Evolutionary conservation across 2,888 invertebrate species (phyloP), one percentile per base, ranked within the genome.

Genomic region (Caenorhabditis zanzibari): DNA sequence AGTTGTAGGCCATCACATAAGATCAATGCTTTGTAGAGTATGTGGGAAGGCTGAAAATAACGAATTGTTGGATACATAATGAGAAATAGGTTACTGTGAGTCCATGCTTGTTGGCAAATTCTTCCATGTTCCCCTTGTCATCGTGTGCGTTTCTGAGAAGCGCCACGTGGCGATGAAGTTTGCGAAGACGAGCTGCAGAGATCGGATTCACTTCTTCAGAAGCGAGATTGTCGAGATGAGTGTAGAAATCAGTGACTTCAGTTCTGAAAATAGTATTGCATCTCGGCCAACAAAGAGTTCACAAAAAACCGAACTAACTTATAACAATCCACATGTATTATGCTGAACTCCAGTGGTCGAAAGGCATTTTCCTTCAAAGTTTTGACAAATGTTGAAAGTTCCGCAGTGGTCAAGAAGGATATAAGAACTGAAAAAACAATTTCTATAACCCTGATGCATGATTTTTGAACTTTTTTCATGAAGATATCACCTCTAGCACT

Each of bases 1-100:
- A 84, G 38, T 52, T 81, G 73, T 14, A 84, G 69, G 1, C 84
- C 84, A 58, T 84, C 84, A 32, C 84, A 84, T n/a, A 84, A 69
- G 16, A 84, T 73, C 32, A 84, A 47, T 5, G 84, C 76, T 68
- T 84, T 84, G 63, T 81, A 84, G 16, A 84, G 64, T 0, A 66
- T 58, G 61, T 76, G 52, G 10, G 80, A 76, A 4, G 81, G 80
- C 73, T 84, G 52, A 12, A 82, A 61, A 12, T 3, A 0, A 41
- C 22, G 2, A 4, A 9, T 38, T 59, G 12, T 19, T 10, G 19
- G 2, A 24, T n/a, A n/a, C n/a, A n/a, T n/a, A 22, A 0, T 4
- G 19, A 24, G 2, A 22, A 32, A 32, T 32, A 32, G 4, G 5
- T 26, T 61, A 81, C 82, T 47, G n/a, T 41, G 5, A 83, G 38